Percentiles rank a stretch among this genome's conserved stretches.
Conservation (phyloP, 2,113 vertebrate genomes). For the Cygnus buccinator region DNA sequence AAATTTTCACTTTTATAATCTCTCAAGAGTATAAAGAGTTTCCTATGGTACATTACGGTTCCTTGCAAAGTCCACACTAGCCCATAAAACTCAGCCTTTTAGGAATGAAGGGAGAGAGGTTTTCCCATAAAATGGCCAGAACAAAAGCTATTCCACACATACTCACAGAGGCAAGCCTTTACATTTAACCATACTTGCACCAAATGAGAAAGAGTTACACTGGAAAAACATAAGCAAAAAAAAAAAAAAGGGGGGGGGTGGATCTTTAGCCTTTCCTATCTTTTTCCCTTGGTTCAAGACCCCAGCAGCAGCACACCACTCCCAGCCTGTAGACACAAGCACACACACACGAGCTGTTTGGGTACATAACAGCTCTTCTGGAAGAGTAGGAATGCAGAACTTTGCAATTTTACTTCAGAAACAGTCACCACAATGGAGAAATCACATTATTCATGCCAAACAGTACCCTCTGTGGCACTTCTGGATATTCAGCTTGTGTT, state of each 20-base stretch:
- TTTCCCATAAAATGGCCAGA: not conserved
- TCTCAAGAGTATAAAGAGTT: not conserved
- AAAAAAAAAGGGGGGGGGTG: too few species aligned
- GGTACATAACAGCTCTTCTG: not conserved
- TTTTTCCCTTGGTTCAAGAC: not conserved
- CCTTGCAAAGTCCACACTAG: not conserved
- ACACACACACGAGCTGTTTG: fast-evolving
- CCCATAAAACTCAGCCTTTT: not conserved
- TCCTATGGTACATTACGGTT: fast-evolving
- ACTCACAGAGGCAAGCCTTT: not conserved
- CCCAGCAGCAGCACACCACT: not conserved
- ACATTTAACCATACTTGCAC: not conserved
- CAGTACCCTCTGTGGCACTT: not conserved
- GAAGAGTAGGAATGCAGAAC: not conserved
- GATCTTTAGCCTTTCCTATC: not conserved
- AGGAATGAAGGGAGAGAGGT: not conserved
- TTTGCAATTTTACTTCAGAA: not conserved
- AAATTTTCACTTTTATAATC: not conserved
- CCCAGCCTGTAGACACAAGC: fast-evolving
- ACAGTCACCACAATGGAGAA: not conserved
- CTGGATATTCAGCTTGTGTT: fast-evolving
- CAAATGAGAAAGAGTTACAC: not conserved
- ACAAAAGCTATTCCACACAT: not conserved
- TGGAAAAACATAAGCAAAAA: not conserved
- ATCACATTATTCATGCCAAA: not conserved